A percentile compares a stretch with the other conserved stretches of the same genome.
Evolutionary conservation across 2,888 invertebrate species (phyloP).

Genomic region (Melolontha melolontha): DNA sequence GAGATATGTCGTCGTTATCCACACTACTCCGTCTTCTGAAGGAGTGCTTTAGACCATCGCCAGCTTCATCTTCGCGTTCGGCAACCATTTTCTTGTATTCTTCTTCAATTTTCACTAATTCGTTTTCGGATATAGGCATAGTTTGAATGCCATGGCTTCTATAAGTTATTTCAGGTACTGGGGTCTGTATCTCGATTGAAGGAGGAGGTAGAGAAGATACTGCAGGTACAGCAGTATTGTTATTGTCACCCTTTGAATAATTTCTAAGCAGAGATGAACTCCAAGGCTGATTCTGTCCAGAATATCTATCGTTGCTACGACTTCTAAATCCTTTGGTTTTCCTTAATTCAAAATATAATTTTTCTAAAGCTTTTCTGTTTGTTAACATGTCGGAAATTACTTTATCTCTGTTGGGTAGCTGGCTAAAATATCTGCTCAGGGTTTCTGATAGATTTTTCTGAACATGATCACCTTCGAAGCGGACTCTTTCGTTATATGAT

Average conservation of each 20-base stretch:
- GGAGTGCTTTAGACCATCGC: conserved; percentile 54
- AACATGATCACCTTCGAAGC: conserved; percentile 68
- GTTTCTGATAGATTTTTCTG: conserved; percentile 75
- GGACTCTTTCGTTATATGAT: conserved; percentile 47
- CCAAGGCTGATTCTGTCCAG: conserved; percentile 53
- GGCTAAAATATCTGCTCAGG: conserved; percentile 75
- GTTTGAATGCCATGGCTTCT: conserved; percentile 73
- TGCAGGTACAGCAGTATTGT: conserved; percentile 55
- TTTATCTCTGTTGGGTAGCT: conserved; percentile 74
- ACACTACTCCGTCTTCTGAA: conserved; percentile 80
- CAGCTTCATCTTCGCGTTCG: conserved; percentile 66
- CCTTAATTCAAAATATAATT: conserved; percentile 78
- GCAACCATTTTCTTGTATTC: conserved; percentile 64
- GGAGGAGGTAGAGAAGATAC: conserved; percentile 69
- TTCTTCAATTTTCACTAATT: conserved; percentile 66
- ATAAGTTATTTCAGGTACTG: conserved; percentile 68
- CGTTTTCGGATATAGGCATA: conserved; percentile 70
- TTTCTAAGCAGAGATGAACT: conserved; percentile 51
- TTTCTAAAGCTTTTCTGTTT: conserved; percentile 79
- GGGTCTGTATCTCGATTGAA: conserved; percentile 75
- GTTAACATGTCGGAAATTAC: conserved; percentile 80
- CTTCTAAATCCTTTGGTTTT: conserved; percentile 73
- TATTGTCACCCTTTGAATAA: conserved; percentile 50
- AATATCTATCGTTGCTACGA: conserved; percentile 47
- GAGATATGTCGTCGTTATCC: conserved; percentile 86